Evolutionary conservation across 92 coral and sea anemone species (phyloP), one percentile per base, ranked within the genome.

Genomic region (Zoanthus solanderi): DNA sequence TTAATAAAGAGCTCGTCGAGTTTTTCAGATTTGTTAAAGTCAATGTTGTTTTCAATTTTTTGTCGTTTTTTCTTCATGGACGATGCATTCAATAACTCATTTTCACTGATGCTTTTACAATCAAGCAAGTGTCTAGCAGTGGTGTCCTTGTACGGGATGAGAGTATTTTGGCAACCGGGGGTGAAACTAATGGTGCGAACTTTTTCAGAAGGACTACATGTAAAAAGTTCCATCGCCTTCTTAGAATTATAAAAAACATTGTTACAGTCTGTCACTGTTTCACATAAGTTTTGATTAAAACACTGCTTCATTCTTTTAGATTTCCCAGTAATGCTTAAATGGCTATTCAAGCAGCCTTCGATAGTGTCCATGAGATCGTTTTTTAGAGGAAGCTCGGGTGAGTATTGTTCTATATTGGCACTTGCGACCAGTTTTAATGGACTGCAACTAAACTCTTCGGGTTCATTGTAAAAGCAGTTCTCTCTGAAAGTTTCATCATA

Each of bases 401-500:
- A 42, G 3, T 17, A 68, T 0, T 81, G 46, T 11, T 68, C 58
- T 47, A 12, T 6, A 53, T 46, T 81, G 34, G 28, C 44, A 65
- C 44, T 63, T 50, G 65, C 9, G 45, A 15, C 5, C 75, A 47
- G 37, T 65, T 81, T 16, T 34, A 6, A 7, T 29, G 85, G 85
- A 47, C 85, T 81, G 23, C 85, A 81, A 18, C 61, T 81, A 31
- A 81, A 66, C 30, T 44, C 48, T 12, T 67, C 85, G 2, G 71
- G 74, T 66, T 81, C 30, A 9, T 23, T 28, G 18, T 9, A 29
- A 17, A 28, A 48, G 15, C 18, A 14, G 46, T 44, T 52, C n/a
- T 66, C 44, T 7, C 56, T 52, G 16, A 17, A 44, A 13, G 28
- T 81, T 3, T 66, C 85, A 46, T 47, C 45, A 9, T 23, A 12